phyloP scores from a whole-genome alignment of 2,888 invertebrate genomes.

The Sipunculus nudus region DNA sequence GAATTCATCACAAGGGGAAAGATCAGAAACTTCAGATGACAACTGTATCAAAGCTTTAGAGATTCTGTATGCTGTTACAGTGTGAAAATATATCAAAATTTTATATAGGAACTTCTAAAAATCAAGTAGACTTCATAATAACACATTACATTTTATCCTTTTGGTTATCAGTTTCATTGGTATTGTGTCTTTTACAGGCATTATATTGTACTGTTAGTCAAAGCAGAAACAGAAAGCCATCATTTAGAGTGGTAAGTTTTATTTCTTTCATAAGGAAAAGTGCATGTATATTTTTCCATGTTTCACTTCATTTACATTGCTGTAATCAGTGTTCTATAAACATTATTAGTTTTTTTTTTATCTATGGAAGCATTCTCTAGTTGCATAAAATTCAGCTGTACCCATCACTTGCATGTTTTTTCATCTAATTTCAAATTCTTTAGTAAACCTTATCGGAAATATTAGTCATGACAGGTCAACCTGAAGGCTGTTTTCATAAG shows the following conservation, averaged over 20 bases:
- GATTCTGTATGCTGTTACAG: background rate
- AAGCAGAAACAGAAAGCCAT: constrained; percentile 82
- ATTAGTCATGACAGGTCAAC: no score
- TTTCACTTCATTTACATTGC: background rate
- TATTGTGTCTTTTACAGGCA: constrained; percentile 73
- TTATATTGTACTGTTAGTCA: constrained; percentile 90
- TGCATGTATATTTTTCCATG: constrained; percentile 6
- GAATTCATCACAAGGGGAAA: background rate
- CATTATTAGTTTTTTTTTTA: no score
- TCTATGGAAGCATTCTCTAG: no score
- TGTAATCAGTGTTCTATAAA: no score
- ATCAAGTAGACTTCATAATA: no score
- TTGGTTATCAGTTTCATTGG: background rate
- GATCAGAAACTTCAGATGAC: background rate
- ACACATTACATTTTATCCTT: no score
- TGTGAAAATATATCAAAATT: background rate
- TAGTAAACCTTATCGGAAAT: no score
- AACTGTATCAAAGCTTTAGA: background rate
- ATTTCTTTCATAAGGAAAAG: constrained; percentile 6
- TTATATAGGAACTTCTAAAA: no score
- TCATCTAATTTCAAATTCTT: no score
- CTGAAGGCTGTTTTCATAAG: no score
- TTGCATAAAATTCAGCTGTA: no score
- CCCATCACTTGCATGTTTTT: no score
- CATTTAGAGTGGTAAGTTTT: constrained; percentile 84